A percentile compares a stretch with the other conserved stretches of the same genome.
Evolutionary conservation across 2,113 vertebrate genomes (phyloP).

Genomic region (Coturnix japonica): DNA sequence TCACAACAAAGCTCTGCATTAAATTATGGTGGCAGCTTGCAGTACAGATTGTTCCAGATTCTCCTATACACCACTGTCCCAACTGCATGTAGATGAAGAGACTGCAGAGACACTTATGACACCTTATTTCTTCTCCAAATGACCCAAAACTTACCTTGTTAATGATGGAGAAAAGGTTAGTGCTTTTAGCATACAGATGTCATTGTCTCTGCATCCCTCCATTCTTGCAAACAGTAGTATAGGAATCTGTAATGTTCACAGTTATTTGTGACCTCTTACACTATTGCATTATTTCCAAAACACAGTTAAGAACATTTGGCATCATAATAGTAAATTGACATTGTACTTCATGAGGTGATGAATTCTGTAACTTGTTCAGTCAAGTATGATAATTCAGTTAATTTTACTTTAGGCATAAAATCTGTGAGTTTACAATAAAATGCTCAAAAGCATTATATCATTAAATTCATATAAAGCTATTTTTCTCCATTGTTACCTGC

Average conservation of each 20-base stretch:
- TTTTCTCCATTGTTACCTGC: not conserved
- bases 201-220: not conserved
- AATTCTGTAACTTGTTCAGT: slow-evolving; percentile 14
- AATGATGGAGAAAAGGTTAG: not conserved
- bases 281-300: slow-evolving; percentile 11
- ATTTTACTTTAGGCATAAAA: slow-evolving; percentile 9
- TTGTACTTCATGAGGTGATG: not conserved
- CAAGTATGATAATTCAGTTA: slow-evolving; percentile 30
- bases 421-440: not conserved
- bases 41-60: not conserved
- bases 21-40: not conserved
- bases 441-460: not conserved
- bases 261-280: not conserved
- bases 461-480: not conserved
- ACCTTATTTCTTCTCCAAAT: not conserved
- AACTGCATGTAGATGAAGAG: not conserved
- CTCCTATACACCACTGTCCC: not conserved
- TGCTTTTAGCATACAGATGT: not conserved
- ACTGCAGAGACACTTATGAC: not conserved
- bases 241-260: not conserved
- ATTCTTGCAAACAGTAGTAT: not conserved
- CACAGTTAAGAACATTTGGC: not conserved
- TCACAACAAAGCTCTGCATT: not conserved
- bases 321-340: not conserved
- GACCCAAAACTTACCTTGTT: not conserved